Base-by-base conservation (phyloP, 1,140 invertebrate species). In the Phthorimaea operculella region DNA sequence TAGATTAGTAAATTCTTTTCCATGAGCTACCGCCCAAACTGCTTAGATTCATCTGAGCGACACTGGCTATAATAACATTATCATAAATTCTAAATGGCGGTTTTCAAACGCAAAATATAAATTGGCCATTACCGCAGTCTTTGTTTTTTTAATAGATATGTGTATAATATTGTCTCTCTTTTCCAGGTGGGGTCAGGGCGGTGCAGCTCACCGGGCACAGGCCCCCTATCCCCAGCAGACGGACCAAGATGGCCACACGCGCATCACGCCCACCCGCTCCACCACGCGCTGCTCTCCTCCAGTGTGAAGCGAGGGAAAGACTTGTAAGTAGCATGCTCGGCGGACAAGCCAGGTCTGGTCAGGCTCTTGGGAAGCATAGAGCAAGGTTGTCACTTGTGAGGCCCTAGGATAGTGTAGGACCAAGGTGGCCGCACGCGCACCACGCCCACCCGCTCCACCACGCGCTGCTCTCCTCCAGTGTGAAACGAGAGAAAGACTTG, bases 401-500 rank as follows among this genome's bases (percentile, higher is more conserved):
- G 28, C n/a, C n/a, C n/a, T n/a, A n/a, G n/a, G n/a, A n/a, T n/a
- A n/a, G n/a, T n/a, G n/a, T n/a, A n/a, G 76, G 83, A 1, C 81
- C 81, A 0, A 73, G 80, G 18, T 85, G 77, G 73, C 68, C 71
- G 12, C 81, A 80, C 63, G 70, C 72, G 11, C 85, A 86, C 66
- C 85, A 82, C 60, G 68, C 83, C 1, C 83, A 86, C 54, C 83
- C 83, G 6, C 68, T 85, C 45, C 85, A 85, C 63, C 83, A 86
- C 64, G 81, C 82, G 8, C 68, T 82, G 12, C 72, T 85, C 15
- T 83, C 78, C 0, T 79, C 79, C 11, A 76, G 77, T 57, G 80
- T 83, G n/a, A 79, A 85, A 59, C 68, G 85, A 16, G 81, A 79
- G 21, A 86, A 86, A 62, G 85, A 86, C 57, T 62, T 86, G 85